Percentiles rank a stretch among this genome's conserved stretches.
These are phyloP conservation scores for Leptopilina myrica DNA, from an alignment of 2,888 invertebrate genomes.

Conservation along the genomic window DNA sequence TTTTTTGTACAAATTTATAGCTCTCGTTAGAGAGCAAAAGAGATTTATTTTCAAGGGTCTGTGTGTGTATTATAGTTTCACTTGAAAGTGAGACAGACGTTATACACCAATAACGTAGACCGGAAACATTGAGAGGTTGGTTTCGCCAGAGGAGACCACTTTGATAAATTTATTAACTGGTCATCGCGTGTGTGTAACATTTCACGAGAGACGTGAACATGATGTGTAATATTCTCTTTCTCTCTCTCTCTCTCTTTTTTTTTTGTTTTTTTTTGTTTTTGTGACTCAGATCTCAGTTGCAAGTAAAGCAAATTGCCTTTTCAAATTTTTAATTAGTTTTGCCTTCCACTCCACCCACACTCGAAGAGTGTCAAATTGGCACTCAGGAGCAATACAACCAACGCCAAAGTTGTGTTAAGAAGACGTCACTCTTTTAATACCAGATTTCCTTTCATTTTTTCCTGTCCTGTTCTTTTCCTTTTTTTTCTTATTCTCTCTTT, in stretches of 20 bases:
- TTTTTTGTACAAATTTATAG: conserved; percentile 17
- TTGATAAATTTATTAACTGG: conserved; percentile 38
- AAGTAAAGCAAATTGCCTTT: conserved; percentile 23
- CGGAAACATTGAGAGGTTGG: conserved; percentile 7
- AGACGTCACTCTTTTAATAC: conserved; percentile 38
- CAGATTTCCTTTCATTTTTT: not conserved
- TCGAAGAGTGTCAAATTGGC: conserved; percentile 14
- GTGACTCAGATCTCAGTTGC: not conserved
- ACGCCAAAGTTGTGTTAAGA: not conserved
- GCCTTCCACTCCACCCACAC: conserved; percentile 4
- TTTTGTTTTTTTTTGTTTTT: too few species aligned
- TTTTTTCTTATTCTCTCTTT: too few species aligned
- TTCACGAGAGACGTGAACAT: conserved; percentile 31
- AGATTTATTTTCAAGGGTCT: conserved; percentile 32
- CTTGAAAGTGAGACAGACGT: conserved; percentile 8
- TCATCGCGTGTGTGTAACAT: conserved; percentile 21
- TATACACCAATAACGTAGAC: not conserved
- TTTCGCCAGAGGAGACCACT: conserved; percentile 21
- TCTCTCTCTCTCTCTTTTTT: not conserved
- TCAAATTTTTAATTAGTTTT: conserved; percentile 32
- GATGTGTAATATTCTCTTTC: conserved; percentile 11
- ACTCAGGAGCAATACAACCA: conserved; percentile 14
- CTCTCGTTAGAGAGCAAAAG: conserved; percentile 19
- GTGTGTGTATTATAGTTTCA: conserved; percentile 26
- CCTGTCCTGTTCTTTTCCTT: not conserved